Evolutionary conservation across 53 echinoderm and acorn worm species (phyloP), one percentile per base, ranked within the genome.

Genomic region (Hippasteria phrygiana): DNA sequence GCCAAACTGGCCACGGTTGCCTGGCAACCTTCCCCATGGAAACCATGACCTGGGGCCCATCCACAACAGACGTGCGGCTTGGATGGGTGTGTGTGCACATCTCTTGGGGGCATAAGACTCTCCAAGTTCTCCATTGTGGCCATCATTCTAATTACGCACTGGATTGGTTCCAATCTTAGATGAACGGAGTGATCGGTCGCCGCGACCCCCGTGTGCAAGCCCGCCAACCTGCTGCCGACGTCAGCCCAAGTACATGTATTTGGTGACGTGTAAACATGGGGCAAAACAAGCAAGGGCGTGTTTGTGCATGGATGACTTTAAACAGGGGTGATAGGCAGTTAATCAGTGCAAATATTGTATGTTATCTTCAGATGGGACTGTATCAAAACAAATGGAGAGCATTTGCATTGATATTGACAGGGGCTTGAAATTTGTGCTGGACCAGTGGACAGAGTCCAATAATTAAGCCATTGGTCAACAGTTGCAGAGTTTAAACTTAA

Each of bases 141-240:
- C 65, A 66, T 82, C 82, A 66, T 43, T 82, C 82, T 82, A 82
- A 82, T 82, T 82, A 46, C 66, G 67, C 65, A 36, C 7, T 82
- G 82, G 82, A 82, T 82, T 82, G 82, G 27, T 82, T 82, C 67
- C 82, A 47, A 64, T 82, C 41, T 65, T 24, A 33, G 66, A 43
- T 43, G 79, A 38, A 40, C 22, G 62, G 62, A 55, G 18, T 5
- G 76, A 76, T 76, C 76, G 50, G 74, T 10, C 74, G 51, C 7
- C n/a, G 20, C 35, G 67, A 9, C 67, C 10, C 33, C 7, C 16
- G 31, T 13, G 67, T 32, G 67, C 56, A 55, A 4, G 56, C 59
- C 62, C 20, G 59, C 22, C 1, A 14, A 13, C 56, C 26, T 54
- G 13, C 59, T 20, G 28, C 12, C 77, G 26, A 79, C 79, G 79